Percentiles rank a stretch among this genome's conserved stretches.
Conservation (phyloP, 1,140 invertebrate species). For the Lysiphlebus fabarum region DNA sequence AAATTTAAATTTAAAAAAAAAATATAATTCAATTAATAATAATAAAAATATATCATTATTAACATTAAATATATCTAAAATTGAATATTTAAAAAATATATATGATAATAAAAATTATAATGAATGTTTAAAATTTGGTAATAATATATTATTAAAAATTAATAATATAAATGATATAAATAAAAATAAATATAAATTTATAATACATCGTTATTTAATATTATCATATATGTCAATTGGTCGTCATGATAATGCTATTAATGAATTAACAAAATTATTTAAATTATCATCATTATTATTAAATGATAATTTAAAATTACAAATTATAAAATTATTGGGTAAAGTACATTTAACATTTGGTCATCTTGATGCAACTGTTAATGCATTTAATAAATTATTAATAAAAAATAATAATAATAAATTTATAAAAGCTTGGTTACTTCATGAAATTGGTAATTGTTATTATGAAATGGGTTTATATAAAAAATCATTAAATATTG, state of each 20-base stretch:
- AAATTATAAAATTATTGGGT: slow-evolving; percentile 34
- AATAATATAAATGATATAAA: slow-evolving; percentile 20
- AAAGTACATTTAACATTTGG: slow-evolving; percentile 42
- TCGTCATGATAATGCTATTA: slow-evolving; percentile 39
- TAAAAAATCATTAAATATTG: slow-evolving; percentile 27
- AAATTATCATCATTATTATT: slow-evolving; percentile 27
- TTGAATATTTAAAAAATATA: slow-evolving; percentile 27
- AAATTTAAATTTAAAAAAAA: too few relatives aligned
- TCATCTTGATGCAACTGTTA: slow-evolving; percentile 31
- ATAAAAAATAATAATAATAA: slow-evolving; percentile 32
- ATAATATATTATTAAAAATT: slow-evolving; percentile 26
- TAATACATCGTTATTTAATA: slow-evolving; percentile 32
- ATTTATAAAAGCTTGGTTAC: slow-evolving; percentile 36
- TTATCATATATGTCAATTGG: slow-evolving; percentile 30
- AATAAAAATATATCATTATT: too few relatives aligned
- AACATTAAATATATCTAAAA: background rate
- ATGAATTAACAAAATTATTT: slow-evolving; percentile 31
- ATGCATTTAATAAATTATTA: too few relatives aligned
- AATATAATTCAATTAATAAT: too few relatives aligned
- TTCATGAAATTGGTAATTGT: slow-evolving; percentile 38
- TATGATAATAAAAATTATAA: slow-evolving; percentile 30
- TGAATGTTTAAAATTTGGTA: slow-evolving; percentile 26
- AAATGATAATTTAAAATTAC: slow-evolving; percentile 27
- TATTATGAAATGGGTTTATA: slow-evolving; percentile 36
- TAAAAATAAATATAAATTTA: slow-evolving; percentile 26